Percentiles rank a stretch among this genome's conserved stretches.
Evolutionary conservation across 92 coral and sea anemone species (phyloP).

Genomic region (Epizoanthus ramosus): DNA sequence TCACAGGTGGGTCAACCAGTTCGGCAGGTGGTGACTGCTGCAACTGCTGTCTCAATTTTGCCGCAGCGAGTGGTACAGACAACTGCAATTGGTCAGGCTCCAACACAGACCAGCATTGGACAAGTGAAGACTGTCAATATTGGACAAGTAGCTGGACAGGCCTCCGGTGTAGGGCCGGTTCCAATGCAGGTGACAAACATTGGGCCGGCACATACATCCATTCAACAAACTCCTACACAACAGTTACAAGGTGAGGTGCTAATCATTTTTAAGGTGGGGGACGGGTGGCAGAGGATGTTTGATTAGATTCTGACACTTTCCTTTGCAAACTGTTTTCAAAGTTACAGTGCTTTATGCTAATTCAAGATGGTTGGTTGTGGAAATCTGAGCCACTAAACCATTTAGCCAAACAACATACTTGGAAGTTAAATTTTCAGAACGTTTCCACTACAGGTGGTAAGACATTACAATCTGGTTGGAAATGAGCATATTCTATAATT

Average conservation of each 20-base stretch:
- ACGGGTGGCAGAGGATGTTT: too few relatives aligned
- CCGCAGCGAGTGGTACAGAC: constrained; percentile 54
- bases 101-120: constrained; percentile 52
- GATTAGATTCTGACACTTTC: too few relatives aligned
- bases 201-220: constrained; percentile 15
- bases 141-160: constrained; percentile 34
- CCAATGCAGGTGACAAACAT: neutral
- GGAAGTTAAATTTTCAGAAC: too few relatives aligned
- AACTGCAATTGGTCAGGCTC: constrained; percentile 34
- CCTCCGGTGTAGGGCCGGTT: constrained; percentile 14
- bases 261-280: too few relatives aligned
- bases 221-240: constrained; percentile 22
- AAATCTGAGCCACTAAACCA: too few relatives aligned
- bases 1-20: constrained; percentile 49
- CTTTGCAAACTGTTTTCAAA: too few relatives aligned
- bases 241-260: constrained; percentile 16
- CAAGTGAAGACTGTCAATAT: constrained; percentile 49
- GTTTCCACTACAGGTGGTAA: too few relatives aligned
- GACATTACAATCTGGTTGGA: too few relatives aligned
- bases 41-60: constrained; percentile 76
- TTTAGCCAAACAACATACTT: too few relatives aligned
- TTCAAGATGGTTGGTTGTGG: too few relatives aligned
- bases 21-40: constrained; percentile 22
- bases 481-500: too few relatives aligned
- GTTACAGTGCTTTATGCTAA: too few relatives aligned